phyloP scores from a whole-genome alignment of 2,888 invertebrate species.

The Apotomis betuletana region DNA sequence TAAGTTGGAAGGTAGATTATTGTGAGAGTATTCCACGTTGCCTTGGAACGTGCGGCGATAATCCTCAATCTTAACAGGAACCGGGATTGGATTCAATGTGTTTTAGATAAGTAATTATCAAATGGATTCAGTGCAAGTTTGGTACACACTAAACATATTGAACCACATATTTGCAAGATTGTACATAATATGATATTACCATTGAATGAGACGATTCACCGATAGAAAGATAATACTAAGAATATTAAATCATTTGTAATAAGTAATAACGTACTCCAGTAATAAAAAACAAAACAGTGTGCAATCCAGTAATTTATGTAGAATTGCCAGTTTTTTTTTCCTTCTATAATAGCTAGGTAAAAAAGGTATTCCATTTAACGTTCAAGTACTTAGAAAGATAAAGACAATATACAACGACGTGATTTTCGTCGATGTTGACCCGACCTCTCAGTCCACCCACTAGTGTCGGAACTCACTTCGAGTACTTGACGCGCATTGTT shows the following conservation, averaged over 20 bases:
- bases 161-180: background rate
- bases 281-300: too few relatives aligned
- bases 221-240: too few relatives aligned
- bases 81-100: constrained; percentile 26
- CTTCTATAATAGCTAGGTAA: too few relatives aligned
- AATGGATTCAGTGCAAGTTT: background rate
- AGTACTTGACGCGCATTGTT: constrained; percentile 60
- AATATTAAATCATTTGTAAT: too few relatives aligned
- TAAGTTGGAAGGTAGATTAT: constrained; percentile 18
- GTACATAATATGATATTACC: too few relatives aligned
- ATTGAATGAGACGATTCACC: too few relatives aligned
- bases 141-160: background rate
- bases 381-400: too few relatives aligned
- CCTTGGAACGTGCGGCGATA: constrained; percentile 20
- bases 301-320: too few relatives aligned
- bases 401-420: background rate
- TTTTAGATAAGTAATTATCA: constrained; percentile 18
- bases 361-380: too few relatives aligned
- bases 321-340: too few relatives aligned
- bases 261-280: too few relatives aligned
- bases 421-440: constrained; percentile 43
- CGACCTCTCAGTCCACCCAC: constrained; percentile 47
- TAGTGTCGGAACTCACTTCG: constrained; percentile 48
- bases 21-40: constrained; percentile 19
- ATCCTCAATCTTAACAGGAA: constrained; percentile 28